Evolutionary conservation across 2,113 vertebrate genomes (phyloP), one percentile per base, ranked within the genome.

Genomic region (Monopterus albus): DNA sequence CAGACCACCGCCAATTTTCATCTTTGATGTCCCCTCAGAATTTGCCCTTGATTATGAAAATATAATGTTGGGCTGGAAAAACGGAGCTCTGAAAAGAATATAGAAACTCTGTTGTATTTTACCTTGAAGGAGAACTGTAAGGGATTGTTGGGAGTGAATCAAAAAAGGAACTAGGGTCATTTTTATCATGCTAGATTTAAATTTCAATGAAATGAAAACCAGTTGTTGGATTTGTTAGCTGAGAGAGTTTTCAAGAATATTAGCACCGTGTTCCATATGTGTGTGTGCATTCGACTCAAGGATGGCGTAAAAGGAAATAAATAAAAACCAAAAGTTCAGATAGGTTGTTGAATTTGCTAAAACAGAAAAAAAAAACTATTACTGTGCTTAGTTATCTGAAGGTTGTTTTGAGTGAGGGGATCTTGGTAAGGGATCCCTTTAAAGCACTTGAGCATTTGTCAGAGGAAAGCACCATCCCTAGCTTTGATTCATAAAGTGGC

Each of bases 1-100:
- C 57, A 29, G 61, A 74, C 75, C 72, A 62, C 73, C 38, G 39
- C 59, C 38, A 75, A 77, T 82, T 74, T 72, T 77, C 67, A 75
- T 75, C 84, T 87, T 83, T 82, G 63, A 84, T 72, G 72, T 86
- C 67, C 63, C 61, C 53, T 65, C 31, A 51, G 57, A 64, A 64
- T 72, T 79, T 58, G 49, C 49, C 36, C 39, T 2, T 57, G 45
- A 38, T 78, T 69, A 53, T 75, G 47, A 81, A 64, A 74, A 64
- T 82, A 56, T 75, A 63, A 73, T 61, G 50, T 39, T 4, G 5
- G 55, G 4, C 43, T 72, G 42, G 55, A 39, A 59, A 69, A 50
- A 59, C 21, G 35, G 14, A 12, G 35, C 25, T n/a, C n/a, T 53
- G 69, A 74, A 59, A 80, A 49, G 56, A 82, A 61, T 58, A n/a